Percentiles rank a stretch among this genome's conserved stretches.
Evolutionary conservation across 2,113 vertebrate genomes (phyloP).

Genomic region (Microtus montanus): DNA sequence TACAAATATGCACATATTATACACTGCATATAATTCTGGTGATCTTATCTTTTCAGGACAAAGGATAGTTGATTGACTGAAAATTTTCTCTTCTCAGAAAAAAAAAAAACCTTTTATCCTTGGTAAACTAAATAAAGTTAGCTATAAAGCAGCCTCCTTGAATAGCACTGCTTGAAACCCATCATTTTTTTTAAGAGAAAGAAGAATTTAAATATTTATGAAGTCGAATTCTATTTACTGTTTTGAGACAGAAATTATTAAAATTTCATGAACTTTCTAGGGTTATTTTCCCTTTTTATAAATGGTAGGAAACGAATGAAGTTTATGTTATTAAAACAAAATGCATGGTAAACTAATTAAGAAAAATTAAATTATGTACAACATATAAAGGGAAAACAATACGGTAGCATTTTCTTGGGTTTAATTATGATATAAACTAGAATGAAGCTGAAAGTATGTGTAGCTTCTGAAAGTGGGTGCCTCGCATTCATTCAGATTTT

Average conservation of each 20-base stretch:
- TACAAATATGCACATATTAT: slow-evolving; percentile 4
- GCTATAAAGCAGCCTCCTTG: not conserved
- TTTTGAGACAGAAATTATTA: slow-evolving; percentile 68
- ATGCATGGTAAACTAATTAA: slow-evolving; percentile 32
- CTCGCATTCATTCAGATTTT: slow-evolving; percentile 36
- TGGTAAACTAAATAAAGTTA: slow-evolving; percentile 53
- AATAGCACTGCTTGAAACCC: slow-evolving; percentile 44
- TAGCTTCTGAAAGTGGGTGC: not conserved
- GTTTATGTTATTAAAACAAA: slow-evolving; percentile 60
- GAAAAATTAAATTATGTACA: slow-evolving; percentile 46
- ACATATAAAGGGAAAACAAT: slow-evolving; percentile 15
- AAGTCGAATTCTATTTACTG: slow-evolving; percentile 59
- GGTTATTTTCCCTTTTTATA: slow-evolving; percentile 46
- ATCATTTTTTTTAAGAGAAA: slow-evolving; percentile 57
- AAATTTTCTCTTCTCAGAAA: slow-evolving; percentile 62
- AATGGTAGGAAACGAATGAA: slow-evolving; percentile 32
- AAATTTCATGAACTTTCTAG: slow-evolving; percentile 58
- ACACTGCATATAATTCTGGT: not conserved
- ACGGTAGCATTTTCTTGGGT: slow-evolving; percentile 13
- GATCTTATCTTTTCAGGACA: slow-evolving; percentile 12
- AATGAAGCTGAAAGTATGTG: slow-evolving; percentile 48
- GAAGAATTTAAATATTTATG: slow-evolving; percentile 72
- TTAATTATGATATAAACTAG: slow-evolving; percentile 49
- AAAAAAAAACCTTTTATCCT: slow-evolving; percentile 24
- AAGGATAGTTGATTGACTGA: slow-evolving; percentile 48